Base-by-base conservation (phyloP, 2,797 vertebrate species). In the Pelodytes ibericus region DNA sequence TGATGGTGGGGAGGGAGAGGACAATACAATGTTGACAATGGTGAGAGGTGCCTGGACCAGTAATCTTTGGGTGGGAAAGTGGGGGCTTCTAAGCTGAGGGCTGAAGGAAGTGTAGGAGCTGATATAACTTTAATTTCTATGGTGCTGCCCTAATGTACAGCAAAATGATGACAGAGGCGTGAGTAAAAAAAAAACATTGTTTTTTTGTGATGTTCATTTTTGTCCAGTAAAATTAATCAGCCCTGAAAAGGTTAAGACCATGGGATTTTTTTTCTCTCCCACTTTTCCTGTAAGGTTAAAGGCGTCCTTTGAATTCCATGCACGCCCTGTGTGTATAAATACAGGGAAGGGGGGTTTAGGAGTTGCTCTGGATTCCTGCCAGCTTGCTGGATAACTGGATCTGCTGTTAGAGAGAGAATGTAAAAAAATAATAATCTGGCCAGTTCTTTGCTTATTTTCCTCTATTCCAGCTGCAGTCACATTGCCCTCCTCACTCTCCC, bases 201-300 rank as follows among this genome's bases (percentile, higher is more conserved):
- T n/a, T n/a, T n/a, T 44, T 44, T 44, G 3, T 16, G 10, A 44
- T 15, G 41, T 44, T 13, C 13, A 16, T 13, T 44, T 44, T 44
- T 13, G 7, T 44, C 1, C 41, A 13, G 13, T 53, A 24, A 53
- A 3, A 53, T 20, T 22, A 7, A 22, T 22, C n/a, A 44, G 31
- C 3, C 22, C 3, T 16, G 13, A 53, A 36, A 18, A 60, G 31
- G 76, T 79, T 73, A 79, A 77, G 26, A 4, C 16, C 24, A 27
- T 18, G 44, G 57, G 44, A 67, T n/a, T 22, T 64, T 78, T 44
- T 16, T 72, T 67, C 49, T 68, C 15, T 59, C 75, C 44, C 63
- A 68, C 70, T 72, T 79, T 73, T 79, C 70, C 70, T 79, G 76
- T 62, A 79, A 68, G 76, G 70, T 79, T 79, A 68, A 66, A 73